Evolutionary conservation across 2,888 invertebrate genomes (phyloP).

Genomic region (Drosophila villosipedis): DNA sequence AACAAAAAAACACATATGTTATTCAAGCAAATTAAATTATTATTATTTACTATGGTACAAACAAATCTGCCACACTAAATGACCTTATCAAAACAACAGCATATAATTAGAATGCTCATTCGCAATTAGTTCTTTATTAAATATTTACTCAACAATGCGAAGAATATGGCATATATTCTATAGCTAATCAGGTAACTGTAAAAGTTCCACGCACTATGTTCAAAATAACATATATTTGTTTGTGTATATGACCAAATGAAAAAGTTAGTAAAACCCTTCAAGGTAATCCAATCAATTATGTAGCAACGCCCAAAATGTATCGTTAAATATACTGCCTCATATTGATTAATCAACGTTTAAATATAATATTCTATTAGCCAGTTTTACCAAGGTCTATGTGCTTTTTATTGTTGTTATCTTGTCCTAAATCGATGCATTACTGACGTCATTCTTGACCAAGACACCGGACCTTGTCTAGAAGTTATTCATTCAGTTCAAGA

Average conservation of each 20-base stretch:
- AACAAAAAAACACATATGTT: constrained; percentile 42
- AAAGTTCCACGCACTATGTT: constrained; percentile 19
- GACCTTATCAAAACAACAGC: constrained; percentile 23
- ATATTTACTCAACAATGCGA: constrained; percentile 10
- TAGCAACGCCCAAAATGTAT: constrained; percentile 32
- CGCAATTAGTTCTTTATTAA: constrained; percentile 17
- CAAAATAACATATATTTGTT: constrained; percentile 14
- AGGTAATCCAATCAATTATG: constrained; percentile 11
- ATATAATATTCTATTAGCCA: constrained; percentile 1
- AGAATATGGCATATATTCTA: constrained; percentile 2
- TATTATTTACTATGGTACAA: constrained; percentile 40
- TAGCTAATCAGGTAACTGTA: constrained; percentile 22
- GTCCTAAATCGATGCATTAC: not conserved
- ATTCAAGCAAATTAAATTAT: constrained; percentile 51
- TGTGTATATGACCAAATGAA: constrained; percentile 35
- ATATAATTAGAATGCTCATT: not conserved
- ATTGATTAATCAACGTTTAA: constrained; percentile 19
- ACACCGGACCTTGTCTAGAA: not conserved
- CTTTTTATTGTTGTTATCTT: not conserved
- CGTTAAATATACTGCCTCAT: constrained; percentile 41
- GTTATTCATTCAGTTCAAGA: no score
- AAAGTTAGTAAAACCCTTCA: constrained; percentile 8
- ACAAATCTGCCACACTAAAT: constrained; percentile 14
- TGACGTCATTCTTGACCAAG: not conserved
- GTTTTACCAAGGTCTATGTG: not conserved